Evolutionary conservation across 2,113 vertebrate genomes (phyloP), one percentile per base, ranked within the genome.

Genomic region (Hemicordylus capensis): DNA sequence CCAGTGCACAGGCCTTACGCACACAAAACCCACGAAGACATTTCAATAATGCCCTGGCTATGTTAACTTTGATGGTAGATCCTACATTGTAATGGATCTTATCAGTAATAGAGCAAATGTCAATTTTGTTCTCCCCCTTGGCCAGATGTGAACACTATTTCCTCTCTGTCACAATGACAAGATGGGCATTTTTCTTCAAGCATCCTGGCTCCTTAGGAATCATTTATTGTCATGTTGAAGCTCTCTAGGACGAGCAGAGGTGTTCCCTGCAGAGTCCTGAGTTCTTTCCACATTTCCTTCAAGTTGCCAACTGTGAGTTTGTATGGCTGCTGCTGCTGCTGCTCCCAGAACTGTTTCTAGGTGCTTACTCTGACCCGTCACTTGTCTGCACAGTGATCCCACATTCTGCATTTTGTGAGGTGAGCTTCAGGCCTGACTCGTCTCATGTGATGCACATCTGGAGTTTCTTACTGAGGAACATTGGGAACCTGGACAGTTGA

Each of bases 31-130:
- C n/a, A n/a, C n/a, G n/a, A n/a, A n/a, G n/a, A n/a, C n/a, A n/a
- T n/a, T n/a, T n/a, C n/a, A n/a, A n/a, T n/a, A n/a, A n/a, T n/a
- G n/a, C n/a, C n/a, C n/a, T n/a, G n/a, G n/a, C n/a, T n/a, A n/a
- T n/a, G n/a, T n/a, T n/a, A 39, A 1, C 7, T 3, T 22, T 69
- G 66, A 69, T 2, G 34, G 2, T 76, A 58, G 4, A 1, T 58
- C 5, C 26, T 10, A 76, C 10, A 34, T 14, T 24, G 37, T 1
- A 15, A 15, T 6, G 1, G n/a, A 34, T 26, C 5, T 1, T 0
- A 1, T 7, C 15, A 1, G 14, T 2, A 11, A 1, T 3, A 5
- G 3, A 24, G 75, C 34, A 76, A 1, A 58, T 3, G 4, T 76
- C 54, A 6, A 76, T 76, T 76, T 1, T 58, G 34, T 58, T 76